phyloP scores from a whole-genome alignment of 2,888 invertebrate species.

The Thera obeliscata region DNA sequence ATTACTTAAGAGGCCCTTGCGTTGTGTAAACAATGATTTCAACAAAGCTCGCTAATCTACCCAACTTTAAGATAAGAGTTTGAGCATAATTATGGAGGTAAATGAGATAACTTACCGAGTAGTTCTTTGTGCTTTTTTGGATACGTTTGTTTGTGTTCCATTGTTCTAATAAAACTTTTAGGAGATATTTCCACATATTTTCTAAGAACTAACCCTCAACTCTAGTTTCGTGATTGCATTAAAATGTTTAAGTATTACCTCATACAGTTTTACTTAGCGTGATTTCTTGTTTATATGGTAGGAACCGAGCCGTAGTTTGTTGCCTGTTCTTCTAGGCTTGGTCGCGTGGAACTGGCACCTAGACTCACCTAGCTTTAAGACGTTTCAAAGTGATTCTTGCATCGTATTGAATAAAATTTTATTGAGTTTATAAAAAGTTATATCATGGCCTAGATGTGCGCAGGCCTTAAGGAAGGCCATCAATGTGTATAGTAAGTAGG shows the following conservation, averaged over 20 bases:
- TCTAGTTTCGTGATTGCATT: background rate
- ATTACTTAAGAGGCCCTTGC: constrained; percentile 19
- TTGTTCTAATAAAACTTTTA: background rate
- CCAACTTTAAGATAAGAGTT: constrained; percentile 37
- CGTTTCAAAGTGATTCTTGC: no score
- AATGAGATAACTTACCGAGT: constrained; percentile 16
- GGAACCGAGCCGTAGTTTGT: no score
- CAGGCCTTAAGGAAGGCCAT: no score
- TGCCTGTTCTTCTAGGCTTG: no score
- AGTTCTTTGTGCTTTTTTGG: constrained; percentile 3
- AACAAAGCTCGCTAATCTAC: constrained; percentile 41
- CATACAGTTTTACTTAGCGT: background rate
- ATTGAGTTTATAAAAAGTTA: no score
- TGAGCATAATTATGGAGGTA: constrained; percentile 10
- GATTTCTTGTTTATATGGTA: background rate
- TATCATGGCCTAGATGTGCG: no score
- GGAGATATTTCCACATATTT: background rate
- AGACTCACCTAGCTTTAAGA: no score
- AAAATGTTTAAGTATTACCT: background rate
- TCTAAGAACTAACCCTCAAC: background rate
- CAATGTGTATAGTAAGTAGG: no score
- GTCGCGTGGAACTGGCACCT: no score
- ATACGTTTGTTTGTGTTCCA: constrained; percentile 4
- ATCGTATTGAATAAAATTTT: no score
- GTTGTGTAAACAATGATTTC: constrained; percentile 26